phyloP scores from a whole-genome alignment of 2,797 vertebrate species.

The Chiroxiphia lanceolata region DNA sequence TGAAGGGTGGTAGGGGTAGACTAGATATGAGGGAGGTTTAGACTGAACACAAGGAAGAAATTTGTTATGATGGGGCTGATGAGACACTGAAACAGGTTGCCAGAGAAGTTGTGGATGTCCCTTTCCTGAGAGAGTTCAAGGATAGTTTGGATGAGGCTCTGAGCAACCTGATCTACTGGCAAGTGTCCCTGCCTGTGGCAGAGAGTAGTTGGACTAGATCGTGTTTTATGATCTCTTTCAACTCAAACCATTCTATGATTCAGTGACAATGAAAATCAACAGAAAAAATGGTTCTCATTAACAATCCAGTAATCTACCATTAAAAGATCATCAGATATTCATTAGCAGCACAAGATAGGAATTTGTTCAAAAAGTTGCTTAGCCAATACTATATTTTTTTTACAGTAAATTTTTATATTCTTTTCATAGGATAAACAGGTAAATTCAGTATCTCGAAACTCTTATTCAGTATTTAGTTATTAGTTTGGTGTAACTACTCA shows the following conservation, averaged over 20 bases:
- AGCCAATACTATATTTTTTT: not conserved
- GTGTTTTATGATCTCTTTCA: not conserved
- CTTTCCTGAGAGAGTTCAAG: not conserved
- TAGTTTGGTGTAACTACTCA: not conserved
- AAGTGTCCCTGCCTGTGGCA: not conserved
- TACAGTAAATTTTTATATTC: not conserved
- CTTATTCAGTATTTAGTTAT: not conserved
- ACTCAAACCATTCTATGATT: not conserved
- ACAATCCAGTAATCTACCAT: not conserved
- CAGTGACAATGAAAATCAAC: not conserved
- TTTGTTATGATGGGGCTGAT: not conserved
- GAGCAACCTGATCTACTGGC: not conserved
- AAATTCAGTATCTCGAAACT: not conserved
- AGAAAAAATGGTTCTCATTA: not conserved
- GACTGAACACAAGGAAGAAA: not conserved
- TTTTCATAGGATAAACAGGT: not conserved
- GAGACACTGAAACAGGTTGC: not conserved
- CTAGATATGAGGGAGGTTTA: not conserved
- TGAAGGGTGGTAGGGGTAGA: not conserved
- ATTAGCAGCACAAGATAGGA: not conserved
- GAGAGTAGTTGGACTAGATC: not conserved
- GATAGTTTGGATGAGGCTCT: fast-evolving
- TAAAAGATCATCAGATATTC: not conserved
- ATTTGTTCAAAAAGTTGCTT: not conserved
- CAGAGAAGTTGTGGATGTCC: not conserved